Evolutionary conservation across 2,113 vertebrate genomes (phyloP).

Genomic region (Sinocyclocheilus rhinocerous): DNA sequence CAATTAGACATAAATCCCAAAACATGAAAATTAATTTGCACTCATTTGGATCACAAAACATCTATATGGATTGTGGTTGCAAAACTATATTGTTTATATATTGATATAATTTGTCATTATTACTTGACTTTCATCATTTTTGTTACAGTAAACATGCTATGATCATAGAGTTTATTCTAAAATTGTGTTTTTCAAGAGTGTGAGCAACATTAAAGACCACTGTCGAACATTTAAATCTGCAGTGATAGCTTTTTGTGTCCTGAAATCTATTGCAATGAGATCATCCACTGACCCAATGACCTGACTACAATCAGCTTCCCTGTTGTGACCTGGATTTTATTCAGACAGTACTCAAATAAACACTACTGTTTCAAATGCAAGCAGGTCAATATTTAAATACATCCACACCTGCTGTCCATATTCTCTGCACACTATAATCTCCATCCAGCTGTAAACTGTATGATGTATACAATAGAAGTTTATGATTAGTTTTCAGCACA

Average conservation of each 20-base stretch:
- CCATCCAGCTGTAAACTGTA: neutral
- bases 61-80: too few relatives aligned
- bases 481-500: neutral
- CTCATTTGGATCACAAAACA: too few relatives aligned
- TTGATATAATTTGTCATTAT: too few relatives aligned
- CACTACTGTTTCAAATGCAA: neutral
- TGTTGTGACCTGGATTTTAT: slow-evolving; percentile 16
- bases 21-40: too few relatives aligned
- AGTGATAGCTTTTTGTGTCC: neutral
- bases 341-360: neutral
- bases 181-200: neutral
- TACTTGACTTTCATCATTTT: neutral
- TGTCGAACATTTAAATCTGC: neutral
- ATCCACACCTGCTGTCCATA: neutral
- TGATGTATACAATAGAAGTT: neutral
- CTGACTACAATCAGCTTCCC: neutral
- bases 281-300: neutral
- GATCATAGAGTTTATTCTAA: neutral
- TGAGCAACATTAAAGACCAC: neutral
- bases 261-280: neutral
- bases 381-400: neutral
- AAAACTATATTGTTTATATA: too few relatives aligned
- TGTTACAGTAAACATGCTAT: neutral
- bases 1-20: too few relatives aligned
- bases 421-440: neutral